Evolutionary conservation across 2,113 vertebrate genomes (phyloP).

Genomic region (Platysteira castanea): DNA sequence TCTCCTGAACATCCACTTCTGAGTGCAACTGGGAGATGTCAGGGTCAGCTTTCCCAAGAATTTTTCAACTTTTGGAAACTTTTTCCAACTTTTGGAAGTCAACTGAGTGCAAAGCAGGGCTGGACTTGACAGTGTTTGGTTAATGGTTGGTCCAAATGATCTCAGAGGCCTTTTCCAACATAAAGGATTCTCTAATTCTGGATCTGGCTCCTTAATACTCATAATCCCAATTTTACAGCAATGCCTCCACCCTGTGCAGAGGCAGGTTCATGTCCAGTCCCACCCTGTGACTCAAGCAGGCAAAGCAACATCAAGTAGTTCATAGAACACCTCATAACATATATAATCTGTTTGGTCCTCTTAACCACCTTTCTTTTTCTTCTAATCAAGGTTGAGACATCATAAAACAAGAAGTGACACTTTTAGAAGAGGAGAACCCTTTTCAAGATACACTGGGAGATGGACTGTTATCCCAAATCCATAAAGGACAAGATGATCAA

Average conservation of each 20-base stretch:
- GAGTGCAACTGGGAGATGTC: accelerated
- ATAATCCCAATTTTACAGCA: background rate
- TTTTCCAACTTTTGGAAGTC: background rate
- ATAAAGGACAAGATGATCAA: accelerated
- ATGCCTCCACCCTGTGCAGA: background rate
- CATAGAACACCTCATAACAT: background rate
- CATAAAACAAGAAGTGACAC: background rate
- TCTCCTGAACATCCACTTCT: background rate
- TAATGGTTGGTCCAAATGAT: background rate
- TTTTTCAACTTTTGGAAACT: background rate
- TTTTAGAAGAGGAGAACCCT: background rate
- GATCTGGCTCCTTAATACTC: background rate
- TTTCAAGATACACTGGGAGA: background rate
- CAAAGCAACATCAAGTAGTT: background rate
- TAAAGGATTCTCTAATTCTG: background rate
- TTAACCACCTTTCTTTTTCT: background rate
- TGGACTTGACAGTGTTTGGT: too few species aligned
- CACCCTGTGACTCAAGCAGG: background rate
- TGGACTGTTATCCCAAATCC: background rate
- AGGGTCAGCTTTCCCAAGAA: background rate
- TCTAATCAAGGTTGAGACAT: background rate
- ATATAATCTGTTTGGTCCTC: background rate
- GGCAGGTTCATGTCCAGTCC: background rate
- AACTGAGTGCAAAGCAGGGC: background rate
- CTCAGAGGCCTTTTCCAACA: background rate